Conservation (phyloP, 2,888 invertebrate genomes). For the Beris chalybata region DNA sequence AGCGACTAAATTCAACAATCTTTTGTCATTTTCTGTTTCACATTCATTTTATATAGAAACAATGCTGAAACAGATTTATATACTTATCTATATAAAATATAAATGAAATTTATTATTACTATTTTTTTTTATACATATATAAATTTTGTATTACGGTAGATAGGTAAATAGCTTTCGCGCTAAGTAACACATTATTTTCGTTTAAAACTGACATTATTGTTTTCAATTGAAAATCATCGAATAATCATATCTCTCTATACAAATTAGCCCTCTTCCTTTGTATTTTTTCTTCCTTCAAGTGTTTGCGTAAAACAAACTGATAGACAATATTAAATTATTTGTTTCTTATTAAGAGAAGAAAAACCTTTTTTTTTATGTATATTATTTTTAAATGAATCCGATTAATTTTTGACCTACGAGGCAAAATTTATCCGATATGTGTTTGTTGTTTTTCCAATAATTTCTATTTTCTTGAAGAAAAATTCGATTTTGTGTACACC, state of each 20-base stretch:
- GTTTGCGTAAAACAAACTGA: no score
- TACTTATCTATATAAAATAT: background rate
- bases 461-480: no score
- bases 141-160: constrained; percentile 27
- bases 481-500: no score
- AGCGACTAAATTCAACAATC: background rate
- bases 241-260: background rate
- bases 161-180: constrained; percentile 20
- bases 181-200: background rate
- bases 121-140: background rate
- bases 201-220: background rate
- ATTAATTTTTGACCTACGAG: no score
- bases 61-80: constrained; percentile 24
- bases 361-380: background rate
- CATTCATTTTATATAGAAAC: constrained; percentile 32
- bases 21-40: constrained; percentile 4
- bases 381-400: background rate
- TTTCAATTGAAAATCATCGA: background rate
- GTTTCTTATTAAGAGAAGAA: background rate
- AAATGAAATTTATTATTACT: constrained; percentile 8
- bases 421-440: no score
- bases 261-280: background rate
- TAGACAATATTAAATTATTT: background rate
- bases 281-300: background rate
- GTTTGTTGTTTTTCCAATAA: no score